These are phyloP conservation scores for Temnothorax ravouxi DNA, from an alignment of 2,888 invertebrate species.

Conservation along the genomic window DNA sequence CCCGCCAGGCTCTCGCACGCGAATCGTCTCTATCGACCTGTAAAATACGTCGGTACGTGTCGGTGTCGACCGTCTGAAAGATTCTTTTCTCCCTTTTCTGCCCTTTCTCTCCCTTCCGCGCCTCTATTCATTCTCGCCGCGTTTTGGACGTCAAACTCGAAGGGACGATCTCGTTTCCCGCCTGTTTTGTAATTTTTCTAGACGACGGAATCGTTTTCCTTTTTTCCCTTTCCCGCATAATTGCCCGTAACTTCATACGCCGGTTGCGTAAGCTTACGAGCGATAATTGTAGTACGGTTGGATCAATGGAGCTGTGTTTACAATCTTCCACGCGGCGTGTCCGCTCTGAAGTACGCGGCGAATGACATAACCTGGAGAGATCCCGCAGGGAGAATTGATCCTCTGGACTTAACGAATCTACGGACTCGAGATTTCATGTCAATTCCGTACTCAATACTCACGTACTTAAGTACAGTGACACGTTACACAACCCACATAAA, in stretches of 20 bases:
- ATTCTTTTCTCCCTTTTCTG: slow-evolving; percentile 12
- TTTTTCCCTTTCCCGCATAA: not conserved
- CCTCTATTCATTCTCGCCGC: not conserved
- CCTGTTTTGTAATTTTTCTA: not conserved
- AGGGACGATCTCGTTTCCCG: not conserved
- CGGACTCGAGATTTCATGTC: too few relatives aligned
- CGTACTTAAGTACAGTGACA: too few relatives aligned
- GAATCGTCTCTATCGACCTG: slow-evolving; percentile 73
- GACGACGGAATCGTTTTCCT: not conserved
- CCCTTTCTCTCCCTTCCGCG: not conserved
- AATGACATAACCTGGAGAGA: slow-evolving; percentile 65
- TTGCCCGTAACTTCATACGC: not conserved
- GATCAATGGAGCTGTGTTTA: slow-evolving; percentile 38
- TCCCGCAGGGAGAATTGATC: too few relatives aligned
- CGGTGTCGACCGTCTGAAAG: slow-evolving; percentile 34
- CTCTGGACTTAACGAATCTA: too few relatives aligned
- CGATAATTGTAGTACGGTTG: not conserved
- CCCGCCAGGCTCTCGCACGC: slow-evolving; percentile 77
- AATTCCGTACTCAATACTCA: too few relatives aligned
- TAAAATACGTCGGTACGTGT: slow-evolving; percentile 78
- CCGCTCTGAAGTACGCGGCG: slow-evolving; percentile 47
- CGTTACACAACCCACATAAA: too few relatives aligned
- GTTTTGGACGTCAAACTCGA: too few relatives aligned
- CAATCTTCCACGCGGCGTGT: slow-evolving; percentile 11
- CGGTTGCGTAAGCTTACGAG: not conserved